These are phyloP conservation scores for Caenorhabditis doughertyi DNA, from an alignment of 2,888 invertebrate genomes.

Conservation along the genomic window DNA sequence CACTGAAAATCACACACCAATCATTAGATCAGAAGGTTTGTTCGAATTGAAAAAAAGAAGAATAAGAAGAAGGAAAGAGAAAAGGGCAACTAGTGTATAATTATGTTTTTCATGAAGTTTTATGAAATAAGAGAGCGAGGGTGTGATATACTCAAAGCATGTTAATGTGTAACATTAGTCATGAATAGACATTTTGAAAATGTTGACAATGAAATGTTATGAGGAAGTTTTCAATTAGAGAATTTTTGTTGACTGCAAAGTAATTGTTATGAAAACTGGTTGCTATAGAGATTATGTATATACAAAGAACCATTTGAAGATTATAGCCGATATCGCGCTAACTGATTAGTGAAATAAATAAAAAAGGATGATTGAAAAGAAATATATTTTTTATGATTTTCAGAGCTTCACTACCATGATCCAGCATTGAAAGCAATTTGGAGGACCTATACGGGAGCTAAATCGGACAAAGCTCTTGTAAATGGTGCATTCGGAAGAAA, in stretches of 20 bases:
- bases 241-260: no score
- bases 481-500: constrained; percentile 38
- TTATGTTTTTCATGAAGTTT: constrained; percentile 9
- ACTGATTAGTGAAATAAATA: no score
- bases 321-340: no score
- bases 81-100: constrained; percentile 2
- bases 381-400: no score
- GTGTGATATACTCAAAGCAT: not conserved
- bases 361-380: no score
- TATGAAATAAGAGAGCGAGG: constrained; percentile 13
- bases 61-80: not conserved
- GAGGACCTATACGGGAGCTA: constrained; percentile 60
- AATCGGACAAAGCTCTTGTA: not conserved
- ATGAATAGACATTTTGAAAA: not conserved
- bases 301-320: no score
- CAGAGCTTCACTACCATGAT: constrained; percentile 80
- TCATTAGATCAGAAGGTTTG: constrained; percentile 77
- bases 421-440: constrained; percentile 75
- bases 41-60: constrained; percentile 20
- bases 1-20: constrained; percentile 69
- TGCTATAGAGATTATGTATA: no score
- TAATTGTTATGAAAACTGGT: no score
- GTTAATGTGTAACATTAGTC: not conserved
- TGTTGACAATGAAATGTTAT: not conserved
- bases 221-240: no score